A percentile compares a stretch with the other conserved stretches of the same genome.
Evolutionary conservation across 2,888 invertebrate species (phyloP).

Genomic region (Listrodromus nycthemerus): DNA sequence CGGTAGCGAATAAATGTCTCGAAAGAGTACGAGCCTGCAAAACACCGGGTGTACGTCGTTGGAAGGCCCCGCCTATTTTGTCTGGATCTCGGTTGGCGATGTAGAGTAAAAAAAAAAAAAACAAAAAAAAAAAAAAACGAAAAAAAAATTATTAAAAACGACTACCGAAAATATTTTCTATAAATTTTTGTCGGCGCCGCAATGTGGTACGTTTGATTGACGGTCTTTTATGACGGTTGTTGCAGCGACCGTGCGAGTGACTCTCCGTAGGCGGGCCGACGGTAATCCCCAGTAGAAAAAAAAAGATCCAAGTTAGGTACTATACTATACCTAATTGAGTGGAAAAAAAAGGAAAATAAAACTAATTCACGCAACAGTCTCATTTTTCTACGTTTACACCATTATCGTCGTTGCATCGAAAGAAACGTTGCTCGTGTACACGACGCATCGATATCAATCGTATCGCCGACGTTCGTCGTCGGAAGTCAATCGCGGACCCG

Average conservation of each 20-base stretch:
- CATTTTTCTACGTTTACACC: slow-evolving; percentile 68
- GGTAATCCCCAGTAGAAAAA: slow-evolving; percentile 83
- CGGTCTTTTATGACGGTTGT: slow-evolving; percentile 86
- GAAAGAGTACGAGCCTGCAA: not conserved
- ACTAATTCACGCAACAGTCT: slow-evolving; percentile 67
- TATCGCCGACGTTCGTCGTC: slow-evolving; percentile 38
- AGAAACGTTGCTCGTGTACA: slow-evolving; percentile 33
- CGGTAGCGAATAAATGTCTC: not conserved
- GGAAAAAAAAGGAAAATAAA: slow-evolving; percentile 56
- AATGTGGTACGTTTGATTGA: slow-evolving; percentile 75
- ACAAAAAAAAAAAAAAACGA: slow-evolving; percentile 15
- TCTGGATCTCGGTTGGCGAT: slow-evolving; percentile 31
- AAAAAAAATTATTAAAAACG: slow-evolving; percentile 50
- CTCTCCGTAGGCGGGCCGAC: slow-evolving; percentile 92
- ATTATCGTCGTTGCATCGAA: slow-evolving; percentile 54
- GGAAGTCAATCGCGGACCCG: slow-evolving; percentile 19
- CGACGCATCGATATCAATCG: slow-evolving; percentile 22
- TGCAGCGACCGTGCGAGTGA: slow-evolving; percentile 96
- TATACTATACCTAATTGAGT: slow-evolving; percentile 77
- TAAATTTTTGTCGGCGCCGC: slow-evolving; percentile 65
- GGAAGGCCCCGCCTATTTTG: slow-evolving; percentile 14
- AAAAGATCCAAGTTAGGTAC: slow-evolving; percentile 82
- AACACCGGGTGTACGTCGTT: no score
- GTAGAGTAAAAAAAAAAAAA: slow-evolving; percentile 31
- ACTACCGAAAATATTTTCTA: slow-evolving; percentile 68